Evolutionary conservation across 2,888 invertebrate genomes (phyloP).

Genomic region (Lottia scabra): DNA sequence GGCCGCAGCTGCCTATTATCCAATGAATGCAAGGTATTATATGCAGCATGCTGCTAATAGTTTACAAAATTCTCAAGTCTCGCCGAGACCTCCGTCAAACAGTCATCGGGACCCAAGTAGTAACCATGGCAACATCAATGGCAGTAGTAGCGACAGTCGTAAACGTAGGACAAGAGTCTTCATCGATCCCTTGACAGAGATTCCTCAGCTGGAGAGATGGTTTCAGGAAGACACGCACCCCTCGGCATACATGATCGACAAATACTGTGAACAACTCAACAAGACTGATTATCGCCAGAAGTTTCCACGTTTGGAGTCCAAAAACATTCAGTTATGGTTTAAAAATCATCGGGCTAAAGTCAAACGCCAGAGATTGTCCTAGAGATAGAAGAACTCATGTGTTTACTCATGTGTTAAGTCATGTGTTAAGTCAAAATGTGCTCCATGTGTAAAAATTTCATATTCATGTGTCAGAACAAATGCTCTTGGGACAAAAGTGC

Average conservation of each 20-base stretch:
- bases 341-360: conserved; percentile 98
- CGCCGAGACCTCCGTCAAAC: not conserved
- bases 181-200: conserved; percentile 98
- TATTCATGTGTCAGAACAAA: too few species aligned
- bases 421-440: too few species aligned
- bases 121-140: conserved; percentile 24
- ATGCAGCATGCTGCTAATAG: conserved; percentile 45
- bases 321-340: conserved; percentile 99
- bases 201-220: conserved; percentile 80
- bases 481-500: too few species aligned
- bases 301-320: conserved; percentile 97
- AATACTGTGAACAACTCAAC: conserved; percentile 97
- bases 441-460: too few species aligned
- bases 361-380: conserved; percentile 78
- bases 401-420: too few species aligned
- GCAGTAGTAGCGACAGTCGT: conserved; percentile 30
- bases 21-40: conserved; percentile 57
- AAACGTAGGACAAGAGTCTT: conserved; percentile 97
- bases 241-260: conserved; percentile 95
- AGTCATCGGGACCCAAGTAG: conserved; percentile 21
- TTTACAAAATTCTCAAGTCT: conserved; percentile 33
- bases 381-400: not conserved
- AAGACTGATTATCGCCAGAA: conserved; percentile 97
- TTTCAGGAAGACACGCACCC: conserved; percentile 98
- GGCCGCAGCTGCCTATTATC: conserved; percentile 46